Conservation (phyloP, 2,113 vertebrate species). For the Dromaius novaehollandiae region DNA sequence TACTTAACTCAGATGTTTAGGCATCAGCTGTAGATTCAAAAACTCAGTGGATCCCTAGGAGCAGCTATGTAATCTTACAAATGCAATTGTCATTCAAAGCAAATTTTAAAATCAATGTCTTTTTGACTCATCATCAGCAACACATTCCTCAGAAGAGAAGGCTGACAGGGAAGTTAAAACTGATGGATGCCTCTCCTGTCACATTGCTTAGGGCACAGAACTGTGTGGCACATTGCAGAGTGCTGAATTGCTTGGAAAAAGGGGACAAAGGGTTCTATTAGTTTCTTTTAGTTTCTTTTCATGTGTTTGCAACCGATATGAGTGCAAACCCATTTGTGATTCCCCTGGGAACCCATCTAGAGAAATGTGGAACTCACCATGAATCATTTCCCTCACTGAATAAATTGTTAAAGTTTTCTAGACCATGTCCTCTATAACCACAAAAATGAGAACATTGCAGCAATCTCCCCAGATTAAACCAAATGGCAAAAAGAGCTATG, state of each 20-base stretch:
- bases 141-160: conserved; percentile 63
- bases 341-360: background rate
- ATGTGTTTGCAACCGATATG: background rate
- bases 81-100: conserved; percentile 71
- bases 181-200: conserved; percentile 58
- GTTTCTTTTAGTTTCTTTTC: background rate
- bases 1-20: conserved; percentile 58
- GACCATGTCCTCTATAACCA: fast-evolving
- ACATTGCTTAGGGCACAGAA: conserved; percentile 28
- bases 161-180: conserved; percentile 60
- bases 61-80: conserved; percentile 66
- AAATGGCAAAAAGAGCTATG: background rate
- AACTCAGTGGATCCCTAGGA: conserved; percentile 66
- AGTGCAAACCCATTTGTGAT: background rate
- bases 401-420: background rate
- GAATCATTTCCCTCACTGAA: background rate
- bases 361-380: background rate
- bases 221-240: conserved; percentile 14
- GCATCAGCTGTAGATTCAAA: conserved; percentile 66
- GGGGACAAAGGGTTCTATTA: background rate
- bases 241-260: background rate
- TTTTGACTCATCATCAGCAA: conserved; percentile 74
- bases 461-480: background rate
- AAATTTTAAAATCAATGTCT: conserved; percentile 77
- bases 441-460: background rate